phyloP scores from a whole-genome alignment of 2,113 vertebrate species.

The Coracopsis vasa region DNA sequence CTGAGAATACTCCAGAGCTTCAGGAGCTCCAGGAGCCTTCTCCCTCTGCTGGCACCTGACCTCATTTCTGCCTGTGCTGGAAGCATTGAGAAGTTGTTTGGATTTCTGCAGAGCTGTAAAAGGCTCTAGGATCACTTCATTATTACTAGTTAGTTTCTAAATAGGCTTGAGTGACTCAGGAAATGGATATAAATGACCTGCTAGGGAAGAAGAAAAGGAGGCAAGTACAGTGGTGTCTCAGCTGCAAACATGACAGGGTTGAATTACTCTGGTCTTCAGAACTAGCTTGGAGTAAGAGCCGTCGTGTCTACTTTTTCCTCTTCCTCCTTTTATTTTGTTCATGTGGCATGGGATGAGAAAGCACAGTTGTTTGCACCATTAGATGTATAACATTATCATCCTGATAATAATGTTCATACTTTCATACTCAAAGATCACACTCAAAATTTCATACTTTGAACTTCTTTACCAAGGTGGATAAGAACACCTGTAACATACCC shows the following conservation, averaged over 20 bases:
- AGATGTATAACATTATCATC: neutral
- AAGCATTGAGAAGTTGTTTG: neutral
- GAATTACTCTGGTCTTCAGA: neutral
- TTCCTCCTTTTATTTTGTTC: neutral
- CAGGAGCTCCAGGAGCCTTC: neutral
- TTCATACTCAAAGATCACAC: neutral
- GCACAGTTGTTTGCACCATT: neutral
- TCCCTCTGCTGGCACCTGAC: neutral
- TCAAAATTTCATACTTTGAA: neutral
- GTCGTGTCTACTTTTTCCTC: fast-evolving
- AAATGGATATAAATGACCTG: neutral
- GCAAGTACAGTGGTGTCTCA: neutral
- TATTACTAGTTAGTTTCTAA: neutral
- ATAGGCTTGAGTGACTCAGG: neutral
- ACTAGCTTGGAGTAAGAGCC: neutral
- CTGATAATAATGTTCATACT: neutral
- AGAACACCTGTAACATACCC: neutral
- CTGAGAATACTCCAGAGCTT: neutral
- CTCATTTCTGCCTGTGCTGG: neutral
- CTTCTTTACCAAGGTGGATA: neutral
- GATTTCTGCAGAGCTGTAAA: neutral
- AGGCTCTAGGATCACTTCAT: neutral
- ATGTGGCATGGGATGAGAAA: neutral
- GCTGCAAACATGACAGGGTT: neutral
- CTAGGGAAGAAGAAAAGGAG: neutral